Conservation (phyloP, 2,888 invertebrate species). For the Drosophila yooni region DNA sequence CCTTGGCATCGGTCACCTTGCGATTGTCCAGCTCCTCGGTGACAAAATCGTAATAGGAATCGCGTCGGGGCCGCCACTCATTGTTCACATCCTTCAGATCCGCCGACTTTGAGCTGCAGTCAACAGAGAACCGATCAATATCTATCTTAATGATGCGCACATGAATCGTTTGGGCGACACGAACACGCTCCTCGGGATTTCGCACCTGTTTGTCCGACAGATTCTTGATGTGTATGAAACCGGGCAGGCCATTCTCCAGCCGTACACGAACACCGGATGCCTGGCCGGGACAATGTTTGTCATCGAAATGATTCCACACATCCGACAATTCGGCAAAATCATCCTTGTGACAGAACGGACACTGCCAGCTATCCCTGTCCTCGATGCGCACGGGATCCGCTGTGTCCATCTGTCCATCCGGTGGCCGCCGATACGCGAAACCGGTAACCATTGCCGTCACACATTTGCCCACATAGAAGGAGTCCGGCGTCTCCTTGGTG, state of each 20-base stretch:
- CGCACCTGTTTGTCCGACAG: constrained; percentile 96
- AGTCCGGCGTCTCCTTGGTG: constrained; percentile 97
- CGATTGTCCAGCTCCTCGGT: constrained; percentile 92
- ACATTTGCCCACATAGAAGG: constrained; percentile 95
- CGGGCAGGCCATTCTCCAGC: constrained; percentile 96
- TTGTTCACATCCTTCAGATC: constrained; percentile 96
- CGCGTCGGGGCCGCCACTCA: constrained; percentile 95
- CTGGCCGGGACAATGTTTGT: constrained; percentile 97
- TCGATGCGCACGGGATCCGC: constrained; percentile 98
- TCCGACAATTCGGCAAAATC: constrained; percentile 98
- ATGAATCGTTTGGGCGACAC: constrained; percentile 92
- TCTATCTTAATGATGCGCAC: constrained; percentile 98
- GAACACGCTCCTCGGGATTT: constrained; percentile 96
- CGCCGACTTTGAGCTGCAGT: constrained; percentile 96
- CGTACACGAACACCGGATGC: constrained; percentile 95
- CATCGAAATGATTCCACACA: constrained; percentile 99
- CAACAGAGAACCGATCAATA: constrained; percentile 96
- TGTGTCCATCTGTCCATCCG: constrained; percentile 96
- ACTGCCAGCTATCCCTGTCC: constrained; percentile 97
- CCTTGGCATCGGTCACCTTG: constrained; percentile 91
- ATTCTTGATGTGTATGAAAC: constrained; percentile 97
- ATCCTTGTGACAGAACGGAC: constrained; percentile 98
- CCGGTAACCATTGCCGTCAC: constrained; percentile 92
- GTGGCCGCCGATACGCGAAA: constrained; percentile 94
- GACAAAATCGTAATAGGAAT: constrained; percentile 95